Base-by-base conservation (phyloP, 1,140 invertebrate genomes). In the Temnothorax longispinosus region DNA sequence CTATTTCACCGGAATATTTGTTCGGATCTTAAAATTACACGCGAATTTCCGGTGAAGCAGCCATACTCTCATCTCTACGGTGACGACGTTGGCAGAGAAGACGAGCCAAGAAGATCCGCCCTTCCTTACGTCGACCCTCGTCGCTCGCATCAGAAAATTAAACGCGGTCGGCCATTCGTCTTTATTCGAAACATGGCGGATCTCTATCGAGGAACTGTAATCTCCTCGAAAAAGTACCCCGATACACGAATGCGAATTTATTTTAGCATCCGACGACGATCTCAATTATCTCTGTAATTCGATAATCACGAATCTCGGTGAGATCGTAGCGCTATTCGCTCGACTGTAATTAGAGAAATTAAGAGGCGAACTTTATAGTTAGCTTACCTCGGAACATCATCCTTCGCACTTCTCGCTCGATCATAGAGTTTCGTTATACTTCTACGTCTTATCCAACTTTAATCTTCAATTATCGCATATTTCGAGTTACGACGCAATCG, bases 61-160 rank as follows among this genome's bases (percentile, higher is more conserved):
- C 67, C 80, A 74, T 84, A 41, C 44, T 84, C 69, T 75, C 41
- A 84, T 84, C 54, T 84, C 41, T 71, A 84, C 80, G 69, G 44
- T 75, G 80, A 84, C 80, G 69, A 84, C 32, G 80, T 74, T 58
- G 69, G 80, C 52, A 58, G 67, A 56, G 54, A 62, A 84, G 67
- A 84, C 69, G 80, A 74, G 80, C 80, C 80, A 84, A 75, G 69
- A 84, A 75, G 69, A 84, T 60, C 80, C 80, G 69, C 80, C 77
- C 80, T 84, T 84, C 41, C 80, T 58, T 78, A 64, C 52, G 52
- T 60, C 80, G 80, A 60, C 80, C 80, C 69, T 60, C 67, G 56
- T 82, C 80, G 78, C 41, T 82, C 41, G 69, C 54, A 74, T 84
- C 80, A 84, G 80, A 54, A 84, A 84, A 84, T 84, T 84, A 84